Conservation (phyloP, 2,797 vertebrate genomes). For the Sebastes reedi region DNA sequence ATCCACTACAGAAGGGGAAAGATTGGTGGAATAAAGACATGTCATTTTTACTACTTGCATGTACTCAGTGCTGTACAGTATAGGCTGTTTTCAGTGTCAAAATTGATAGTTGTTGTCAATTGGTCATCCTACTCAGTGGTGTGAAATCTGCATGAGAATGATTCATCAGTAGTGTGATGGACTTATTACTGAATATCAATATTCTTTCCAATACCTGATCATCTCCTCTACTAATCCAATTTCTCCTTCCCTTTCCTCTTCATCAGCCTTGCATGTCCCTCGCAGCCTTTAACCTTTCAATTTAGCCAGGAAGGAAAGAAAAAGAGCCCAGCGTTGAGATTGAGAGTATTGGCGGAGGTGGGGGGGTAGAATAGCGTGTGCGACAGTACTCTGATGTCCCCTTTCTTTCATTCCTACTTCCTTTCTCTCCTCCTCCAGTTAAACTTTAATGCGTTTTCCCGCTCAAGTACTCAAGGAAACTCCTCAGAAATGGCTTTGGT, state of each 20-base stretch:
- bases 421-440: conserved; percentile 58
- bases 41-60: conserved; percentile 26
- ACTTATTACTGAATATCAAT: conserved; percentile 52
- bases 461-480: conserved; percentile 78
- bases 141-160: conserved; percentile 8
- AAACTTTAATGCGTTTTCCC: conserved; percentile 83
- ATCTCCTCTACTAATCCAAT: conserved; percentile 7
- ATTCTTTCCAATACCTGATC: conserved; percentile 23
- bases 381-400: conserved; percentile 54
- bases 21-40: conserved; percentile 19
- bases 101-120: conserved; percentile 1
- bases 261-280: neutral
- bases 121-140: neutral
- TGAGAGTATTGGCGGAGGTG: neutral
- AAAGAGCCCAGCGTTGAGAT: neutral
- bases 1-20: conserved; percentile 18
- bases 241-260: neutral
- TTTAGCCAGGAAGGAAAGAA: conserved; percentile 8
- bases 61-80: conserved; percentile 6
- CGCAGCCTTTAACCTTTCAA: conserved; percentile 11
- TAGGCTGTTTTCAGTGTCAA: neutral
- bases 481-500: conserved; percentile 81
- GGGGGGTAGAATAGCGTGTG: conserved; percentile 17
- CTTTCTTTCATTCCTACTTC: conserved; percentile 47
- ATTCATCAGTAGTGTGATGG: conserved; percentile 5